Evolutionary conservation across 1,140 invertebrate species (phyloP).

Genomic region (Adoxophyes honmai): DNA sequence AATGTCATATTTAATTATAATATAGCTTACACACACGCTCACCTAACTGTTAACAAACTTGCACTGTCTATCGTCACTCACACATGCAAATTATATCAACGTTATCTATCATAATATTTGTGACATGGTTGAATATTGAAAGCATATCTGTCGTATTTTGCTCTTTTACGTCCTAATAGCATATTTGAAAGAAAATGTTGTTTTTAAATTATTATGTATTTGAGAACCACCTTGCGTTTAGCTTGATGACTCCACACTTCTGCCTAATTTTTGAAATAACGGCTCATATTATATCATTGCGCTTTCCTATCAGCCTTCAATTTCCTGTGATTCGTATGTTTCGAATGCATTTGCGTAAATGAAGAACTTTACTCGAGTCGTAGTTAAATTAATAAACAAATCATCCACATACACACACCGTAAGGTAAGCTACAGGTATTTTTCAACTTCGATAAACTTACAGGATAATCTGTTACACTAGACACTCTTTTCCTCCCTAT

Average conservation of each 20-base stretch:
- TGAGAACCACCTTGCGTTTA: neutral
- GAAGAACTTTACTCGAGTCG: neutral
- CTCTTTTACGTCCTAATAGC: neutral
- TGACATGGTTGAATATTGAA: neutral
- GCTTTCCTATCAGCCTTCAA: neutral
- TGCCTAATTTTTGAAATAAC: slow-evolving; percentile 2
- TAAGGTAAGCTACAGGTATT: neutral
- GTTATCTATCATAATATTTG: neutral
- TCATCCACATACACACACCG: neutral
- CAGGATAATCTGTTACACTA: too few relatives aligned
- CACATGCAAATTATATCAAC: neutral
- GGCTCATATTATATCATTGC: neutral
- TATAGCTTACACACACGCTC: slow-evolving; percentile 27
- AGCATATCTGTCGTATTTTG: slow-evolving; percentile 8
- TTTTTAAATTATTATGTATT: neutral
- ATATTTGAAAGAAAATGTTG: neutral
- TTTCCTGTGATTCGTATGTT: slow-evolving; percentile 2
- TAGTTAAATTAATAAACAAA: too few relatives aligned
- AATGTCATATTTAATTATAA: slow-evolving; percentile 9
- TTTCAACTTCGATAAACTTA: neutral
- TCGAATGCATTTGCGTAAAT: neutral
- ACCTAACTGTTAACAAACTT: slow-evolving; percentile 8
- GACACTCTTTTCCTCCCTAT: neutral
- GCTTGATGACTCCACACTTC: neutral
- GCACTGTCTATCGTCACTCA: neutral